A percentile compares a stretch with the other conserved stretches of the same genome.
Conservation (phyloP, 2,888 invertebrate species). For the Clanis bilineata region DNA sequence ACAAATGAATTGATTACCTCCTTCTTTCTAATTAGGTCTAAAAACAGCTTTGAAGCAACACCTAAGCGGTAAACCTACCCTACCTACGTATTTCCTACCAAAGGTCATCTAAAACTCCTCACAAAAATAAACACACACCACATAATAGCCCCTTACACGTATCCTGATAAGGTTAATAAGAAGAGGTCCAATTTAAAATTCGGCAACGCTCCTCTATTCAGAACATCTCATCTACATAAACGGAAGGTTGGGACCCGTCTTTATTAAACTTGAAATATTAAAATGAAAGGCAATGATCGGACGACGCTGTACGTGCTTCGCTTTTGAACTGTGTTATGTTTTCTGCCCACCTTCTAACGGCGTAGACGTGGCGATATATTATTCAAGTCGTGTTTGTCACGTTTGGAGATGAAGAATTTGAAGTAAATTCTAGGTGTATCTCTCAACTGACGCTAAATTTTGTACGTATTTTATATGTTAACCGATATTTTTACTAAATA, state of each 20-base stretch:
- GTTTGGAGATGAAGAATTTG: background rate
- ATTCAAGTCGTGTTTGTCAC: background rate
- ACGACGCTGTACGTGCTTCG: slow-evolving; percentile 24
- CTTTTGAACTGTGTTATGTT: slow-evolving; percentile 14
- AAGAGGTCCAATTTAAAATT: slow-evolving; percentile 16
- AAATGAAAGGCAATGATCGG: slow-evolving; percentile 29
- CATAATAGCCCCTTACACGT: slow-evolving; percentile 1
- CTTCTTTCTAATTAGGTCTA: no score
- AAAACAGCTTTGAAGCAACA: no score
- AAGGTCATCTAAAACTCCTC: no score
- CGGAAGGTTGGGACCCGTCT: slow-evolving; percentile 20
- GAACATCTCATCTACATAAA: slow-evolving; percentile 16
- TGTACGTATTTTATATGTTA: no score
- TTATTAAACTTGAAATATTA: slow-evolving; percentile 32
- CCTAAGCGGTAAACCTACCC: no score
- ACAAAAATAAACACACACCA: background rate
- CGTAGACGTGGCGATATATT: background rate
- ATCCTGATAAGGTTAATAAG: slow-evolving; percentile 16
- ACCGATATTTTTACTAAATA: no score
- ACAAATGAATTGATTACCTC: no score
- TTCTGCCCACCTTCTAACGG: background rate
- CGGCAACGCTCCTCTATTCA: slow-evolving; percentile 6
- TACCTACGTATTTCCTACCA: no score
- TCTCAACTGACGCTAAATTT: no score
- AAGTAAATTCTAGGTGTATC: no score